These are phyloP conservation scores for Leptatherina wallacei DNA, from an alignment of 2,797 vertebrate species.

Conservation along the genomic window DNA sequence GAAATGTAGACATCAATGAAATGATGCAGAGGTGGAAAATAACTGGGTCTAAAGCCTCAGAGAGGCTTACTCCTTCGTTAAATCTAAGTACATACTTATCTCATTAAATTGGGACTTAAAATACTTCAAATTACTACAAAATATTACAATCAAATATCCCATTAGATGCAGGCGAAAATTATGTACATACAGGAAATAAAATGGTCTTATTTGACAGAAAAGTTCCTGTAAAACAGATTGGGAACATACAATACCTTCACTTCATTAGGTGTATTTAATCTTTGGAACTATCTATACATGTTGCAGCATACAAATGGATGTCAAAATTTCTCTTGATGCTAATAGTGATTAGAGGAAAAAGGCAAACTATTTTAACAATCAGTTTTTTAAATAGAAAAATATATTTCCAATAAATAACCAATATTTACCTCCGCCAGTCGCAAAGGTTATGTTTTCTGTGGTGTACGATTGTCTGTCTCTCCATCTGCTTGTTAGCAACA, in stretches of 20 bases:
- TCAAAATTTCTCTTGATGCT: background rate
- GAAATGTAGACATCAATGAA: conserved; percentile 73
- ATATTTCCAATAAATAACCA: too few species aligned
- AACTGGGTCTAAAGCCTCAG: conserved; percentile 54
- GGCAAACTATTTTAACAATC: background rate
- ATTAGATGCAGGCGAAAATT: conserved; percentile 57
- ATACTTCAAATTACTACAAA: conserved; percentile 59
- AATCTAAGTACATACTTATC: conserved; percentile 60
- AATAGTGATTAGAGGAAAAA: background rate
- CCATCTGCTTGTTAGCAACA: too few species aligned
- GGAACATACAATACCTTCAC: background rate
- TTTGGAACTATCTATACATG: background rate
- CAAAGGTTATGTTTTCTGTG: too few species aligned
- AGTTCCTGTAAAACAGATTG: background rate
- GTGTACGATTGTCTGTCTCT: too few species aligned
- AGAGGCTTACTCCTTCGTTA: conserved; percentile 48
- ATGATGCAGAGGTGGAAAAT: conserved; percentile 65
- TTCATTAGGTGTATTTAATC: background rate
- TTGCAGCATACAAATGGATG: background rate
- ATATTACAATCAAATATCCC: conserved; percentile 60
- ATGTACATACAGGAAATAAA: conserved; percentile 39
- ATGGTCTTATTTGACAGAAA: conserved; percentile 27
- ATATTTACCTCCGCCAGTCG: too few species aligned
- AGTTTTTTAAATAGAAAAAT: background rate
- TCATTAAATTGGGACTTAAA: conserved; percentile 55